These are phyloP conservation scores for Halcyon malimbica DNA, from an alignment of 2,113 vertebrate species.

Conservation along the genomic window DNA sequence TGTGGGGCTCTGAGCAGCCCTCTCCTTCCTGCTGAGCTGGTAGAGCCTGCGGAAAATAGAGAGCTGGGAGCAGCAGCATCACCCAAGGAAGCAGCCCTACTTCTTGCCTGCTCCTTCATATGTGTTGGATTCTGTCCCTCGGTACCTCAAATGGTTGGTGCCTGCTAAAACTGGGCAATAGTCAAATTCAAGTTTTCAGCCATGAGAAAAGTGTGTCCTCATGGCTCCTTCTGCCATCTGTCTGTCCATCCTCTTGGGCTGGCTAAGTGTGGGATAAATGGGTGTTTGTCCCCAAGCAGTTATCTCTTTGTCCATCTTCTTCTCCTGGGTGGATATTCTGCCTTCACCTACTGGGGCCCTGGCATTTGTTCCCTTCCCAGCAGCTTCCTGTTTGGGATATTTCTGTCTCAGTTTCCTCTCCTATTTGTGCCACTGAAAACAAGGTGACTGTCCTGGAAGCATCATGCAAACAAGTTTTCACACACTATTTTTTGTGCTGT, in stretches of 20 bases:
- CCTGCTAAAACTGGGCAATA: not conserved
- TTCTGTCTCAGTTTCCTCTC: constrained; percentile 29
- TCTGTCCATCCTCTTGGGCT: not conserved
- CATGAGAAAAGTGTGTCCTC: not conserved
- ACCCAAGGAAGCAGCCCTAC: not conserved
- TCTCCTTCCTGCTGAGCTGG: rapidly evolving
- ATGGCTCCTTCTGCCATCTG: not conserved
- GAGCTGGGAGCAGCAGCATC: not conserved
- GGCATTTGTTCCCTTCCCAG: constrained; percentile 8
- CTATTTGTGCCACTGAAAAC: not conserved
- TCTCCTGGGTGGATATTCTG: not conserved
- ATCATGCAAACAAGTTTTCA: rapidly evolving
- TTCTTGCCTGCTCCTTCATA: rapidly evolving
- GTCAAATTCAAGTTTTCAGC: not conserved
- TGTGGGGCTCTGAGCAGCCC: not conserved
- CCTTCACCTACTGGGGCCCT: not conserved
- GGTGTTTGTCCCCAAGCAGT: rapidly evolving
- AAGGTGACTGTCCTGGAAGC: not conserved
- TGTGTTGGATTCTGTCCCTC: not conserved
- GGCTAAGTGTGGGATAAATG: not conserved
- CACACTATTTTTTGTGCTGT: not conserved
- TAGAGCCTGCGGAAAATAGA: rapidly evolving
- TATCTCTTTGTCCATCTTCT: not conserved
- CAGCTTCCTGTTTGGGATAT: constrained; percentile 9
- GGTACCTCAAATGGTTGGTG: not conserved